A percentile compares a stretch with the other conserved stretches of the same genome.
Evolutionary conservation across 2,888 invertebrate species (phyloP).

Genomic region (Ceratothoa steindachneri): DNA sequence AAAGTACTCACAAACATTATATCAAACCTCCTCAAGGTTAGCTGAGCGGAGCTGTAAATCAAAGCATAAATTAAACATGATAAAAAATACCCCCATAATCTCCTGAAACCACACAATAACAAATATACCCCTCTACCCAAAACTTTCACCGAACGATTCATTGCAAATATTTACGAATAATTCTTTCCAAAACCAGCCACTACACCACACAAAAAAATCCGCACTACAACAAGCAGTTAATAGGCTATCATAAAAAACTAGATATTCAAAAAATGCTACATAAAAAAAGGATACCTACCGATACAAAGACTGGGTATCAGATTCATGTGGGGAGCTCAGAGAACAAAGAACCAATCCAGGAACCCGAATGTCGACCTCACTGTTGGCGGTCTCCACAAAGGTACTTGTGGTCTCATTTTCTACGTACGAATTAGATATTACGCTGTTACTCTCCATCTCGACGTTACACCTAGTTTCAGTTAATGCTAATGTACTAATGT

Average conservation of each 20-base stretch:
- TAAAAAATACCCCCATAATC: too few relatives aligned
- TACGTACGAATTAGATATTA: conserved; percentile 28
- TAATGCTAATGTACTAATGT: background rate
- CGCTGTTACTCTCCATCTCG: conserved; percentile 27
- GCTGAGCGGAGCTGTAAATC: too few relatives aligned
- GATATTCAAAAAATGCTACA: background rate
- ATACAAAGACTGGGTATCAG: conserved; percentile 31
- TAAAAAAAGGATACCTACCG: conserved; percentile 24
- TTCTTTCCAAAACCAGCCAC: too few relatives aligned
- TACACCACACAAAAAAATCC: too few relatives aligned
- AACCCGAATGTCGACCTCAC: conserved; percentile 30
- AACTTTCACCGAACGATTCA: too few relatives aligned
- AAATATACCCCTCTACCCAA: too few relatives aligned
- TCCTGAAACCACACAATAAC: too few relatives aligned
- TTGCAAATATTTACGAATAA: too few relatives aligned
- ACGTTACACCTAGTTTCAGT: too few relatives aligned
- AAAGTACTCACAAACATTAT: too few relatives aligned
- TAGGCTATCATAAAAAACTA: background rate
- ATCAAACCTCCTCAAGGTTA: too few relatives aligned
- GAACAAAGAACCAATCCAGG: conserved; percentile 28
- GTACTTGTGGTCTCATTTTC: conserved; percentile 36
- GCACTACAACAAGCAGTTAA: background rate
- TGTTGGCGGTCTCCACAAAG: conserved; percentile 28
- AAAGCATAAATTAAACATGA: too few relatives aligned
- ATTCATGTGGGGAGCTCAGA: conserved; percentile 22